Evolutionary conservation across 2,888 invertebrate species (phyloP).

Genomic region (Ectemnius lituratus): DNA sequence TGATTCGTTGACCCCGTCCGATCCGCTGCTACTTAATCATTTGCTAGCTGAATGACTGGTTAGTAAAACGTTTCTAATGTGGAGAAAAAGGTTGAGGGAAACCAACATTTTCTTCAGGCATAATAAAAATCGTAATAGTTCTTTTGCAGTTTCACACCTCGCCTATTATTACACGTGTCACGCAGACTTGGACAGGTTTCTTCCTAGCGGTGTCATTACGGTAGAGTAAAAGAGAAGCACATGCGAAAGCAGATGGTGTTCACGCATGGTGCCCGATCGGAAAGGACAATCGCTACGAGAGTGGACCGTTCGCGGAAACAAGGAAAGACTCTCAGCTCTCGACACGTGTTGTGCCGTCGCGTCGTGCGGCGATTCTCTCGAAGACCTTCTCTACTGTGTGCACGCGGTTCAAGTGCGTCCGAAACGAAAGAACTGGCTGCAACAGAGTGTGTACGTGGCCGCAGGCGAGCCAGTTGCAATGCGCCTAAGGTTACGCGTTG

Average conservation of each 20-base stretch:
- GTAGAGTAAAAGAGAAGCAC: conserved; percentile 12
- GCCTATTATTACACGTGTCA: conserved; percentile 4
- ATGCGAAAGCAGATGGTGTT: conserved; percentile 19
- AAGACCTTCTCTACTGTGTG: conserved; percentile 44
- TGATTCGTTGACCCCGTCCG: conserved; percentile 33
- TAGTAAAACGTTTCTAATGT: not conserved
- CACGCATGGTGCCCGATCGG: conserved; percentile 30
- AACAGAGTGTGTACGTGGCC: conserved; percentile 15
- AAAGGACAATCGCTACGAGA: conserved; percentile 46
- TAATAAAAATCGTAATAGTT: too few relatives aligned
- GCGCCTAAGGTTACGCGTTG: conserved; percentile 37
- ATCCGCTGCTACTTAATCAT: not conserved
- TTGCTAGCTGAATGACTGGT: not conserved
- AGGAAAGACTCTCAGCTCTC: conserved; percentile 59
- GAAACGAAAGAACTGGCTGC: conserved; percentile 39
- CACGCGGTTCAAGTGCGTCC: too few relatives aligned
- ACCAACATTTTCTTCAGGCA: too few relatives aligned
- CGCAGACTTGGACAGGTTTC: not conserved
- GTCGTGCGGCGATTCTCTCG: conserved; percentile 56
- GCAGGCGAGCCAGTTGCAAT: conserved; percentile 12
- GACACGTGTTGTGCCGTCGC: conserved; percentile 51
- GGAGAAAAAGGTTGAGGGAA: not conserved
- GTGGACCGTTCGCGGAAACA: conserved; percentile 51
- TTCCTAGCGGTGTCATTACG: conserved; percentile 3
- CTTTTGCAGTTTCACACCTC: not conserved